Evolutionary conservation across 2,113 vertebrate genomes (phyloP).

Genomic region (Sinocyclocheilus maitianheensis): DNA sequence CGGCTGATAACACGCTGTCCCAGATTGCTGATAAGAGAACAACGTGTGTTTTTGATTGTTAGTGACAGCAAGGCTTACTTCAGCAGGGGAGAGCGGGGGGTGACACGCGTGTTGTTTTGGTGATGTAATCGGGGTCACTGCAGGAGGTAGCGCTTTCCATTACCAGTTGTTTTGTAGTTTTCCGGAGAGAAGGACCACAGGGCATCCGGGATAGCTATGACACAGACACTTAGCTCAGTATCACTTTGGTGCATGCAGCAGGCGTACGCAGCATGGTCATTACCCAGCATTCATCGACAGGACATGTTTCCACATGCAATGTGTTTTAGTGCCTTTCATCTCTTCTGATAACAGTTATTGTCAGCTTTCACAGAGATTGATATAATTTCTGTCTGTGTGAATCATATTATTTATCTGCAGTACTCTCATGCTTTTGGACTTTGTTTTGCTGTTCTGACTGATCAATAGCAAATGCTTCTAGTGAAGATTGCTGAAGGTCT

Average conservation of each 20-base stretch:
- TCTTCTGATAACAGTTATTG: constrained; percentile 16
- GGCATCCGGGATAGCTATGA: constrained; percentile 24
- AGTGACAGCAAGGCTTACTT: constrained; percentile 20
- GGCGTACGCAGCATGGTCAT: constrained; percentile 27
- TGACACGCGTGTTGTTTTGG: constrained; percentile 11
- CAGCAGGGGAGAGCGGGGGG: constrained; percentile 25
- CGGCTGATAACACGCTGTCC: constrained; percentile 30
- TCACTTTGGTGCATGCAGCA: constrained; percentile 27
- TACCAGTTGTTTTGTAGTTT: constrained; percentile 44
- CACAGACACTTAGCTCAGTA: constrained; percentile 45
- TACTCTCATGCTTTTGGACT: neutral
- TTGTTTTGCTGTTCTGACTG: neutral
- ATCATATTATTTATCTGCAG: neutral
- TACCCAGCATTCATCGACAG: constrained; percentile 37
- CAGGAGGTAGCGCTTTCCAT: constrained; percentile 50
- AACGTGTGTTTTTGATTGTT: constrained; percentile 22
- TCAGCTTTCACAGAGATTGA: neutral
- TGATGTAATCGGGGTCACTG: constrained; percentile 47
- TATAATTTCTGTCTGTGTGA: neutral
- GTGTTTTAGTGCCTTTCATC: constrained; percentile 19
- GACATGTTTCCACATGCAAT: constrained; percentile 39
- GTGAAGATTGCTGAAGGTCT: neutral
- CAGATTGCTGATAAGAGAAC: constrained; percentile 41
- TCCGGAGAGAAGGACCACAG: constrained; percentile 17
- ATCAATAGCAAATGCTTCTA: neutral